Percentiles rank a stretch among this genome's conserved stretches.
Conservation (phyloP, 2,888 invertebrate genomes). For the Macropis europaea region DNA sequence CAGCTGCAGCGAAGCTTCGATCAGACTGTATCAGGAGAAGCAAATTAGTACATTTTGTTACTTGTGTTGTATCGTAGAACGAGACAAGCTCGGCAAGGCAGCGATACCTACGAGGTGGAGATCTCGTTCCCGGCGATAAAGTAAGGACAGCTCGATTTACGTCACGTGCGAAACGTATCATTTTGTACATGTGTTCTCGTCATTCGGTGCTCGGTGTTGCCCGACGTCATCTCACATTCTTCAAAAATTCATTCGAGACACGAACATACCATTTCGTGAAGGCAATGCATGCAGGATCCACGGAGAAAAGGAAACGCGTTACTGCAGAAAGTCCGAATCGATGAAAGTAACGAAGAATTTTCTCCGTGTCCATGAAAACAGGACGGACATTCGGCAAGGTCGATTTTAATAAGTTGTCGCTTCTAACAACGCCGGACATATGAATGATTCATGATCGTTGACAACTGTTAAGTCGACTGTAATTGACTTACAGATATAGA, state of each 20-base stretch:
- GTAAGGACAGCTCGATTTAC: constrained; percentile 82
- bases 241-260: constrained; percentile 18
- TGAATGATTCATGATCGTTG: neutral
- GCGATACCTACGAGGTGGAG: constrained; percentile 94
- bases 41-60: constrained; percentile 53
- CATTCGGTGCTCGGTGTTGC: constrained; percentile 42
- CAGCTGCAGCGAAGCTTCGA: constrained; percentile 6
- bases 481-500: constrained; percentile 18
- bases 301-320: constrained; percentile 9
- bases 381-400: neutral
- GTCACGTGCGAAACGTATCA: constrained; percentile 43
- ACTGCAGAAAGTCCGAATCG: no score
- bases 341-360: constrained; percentile 3
- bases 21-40: neutral
- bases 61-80: constrained; percentile 84
- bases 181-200: constrained; percentile 49
- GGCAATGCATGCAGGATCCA: constrained; percentile 31
- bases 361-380: neutral
- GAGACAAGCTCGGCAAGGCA: constrained; percentile 92
- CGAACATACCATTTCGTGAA: neutral
- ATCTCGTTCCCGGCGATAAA: constrained; percentile 95
- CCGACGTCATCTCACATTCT: constrained; percentile 47
- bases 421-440: neutral
- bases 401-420: constrained; percentile 20
- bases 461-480: constrained; percentile 24